phyloP scores from a whole-genome alignment of 2,797 vertebrate species.

The Centropyge bicolor region DNA sequence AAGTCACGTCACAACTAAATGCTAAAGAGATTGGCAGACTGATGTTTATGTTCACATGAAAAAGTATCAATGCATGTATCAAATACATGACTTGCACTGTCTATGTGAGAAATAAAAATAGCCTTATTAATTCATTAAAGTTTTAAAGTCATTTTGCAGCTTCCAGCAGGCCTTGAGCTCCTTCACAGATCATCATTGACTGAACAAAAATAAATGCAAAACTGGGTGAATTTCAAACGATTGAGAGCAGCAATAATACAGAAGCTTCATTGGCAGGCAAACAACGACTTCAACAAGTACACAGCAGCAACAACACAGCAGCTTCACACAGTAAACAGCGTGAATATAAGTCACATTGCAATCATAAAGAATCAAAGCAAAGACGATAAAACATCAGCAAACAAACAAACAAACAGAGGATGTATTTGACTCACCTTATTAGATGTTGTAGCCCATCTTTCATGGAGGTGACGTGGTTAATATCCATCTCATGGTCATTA shows the following conservation, averaged over 20 bases:
- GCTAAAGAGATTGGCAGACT: background rate
- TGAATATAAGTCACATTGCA: background rate
- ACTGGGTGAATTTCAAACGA: background rate
- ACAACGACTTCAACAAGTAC: background rate
- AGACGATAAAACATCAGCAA: background rate
- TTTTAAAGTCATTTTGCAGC: background rate
- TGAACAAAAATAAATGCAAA: background rate
- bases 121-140: background rate
- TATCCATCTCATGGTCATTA: background rate
- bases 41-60: background rate
- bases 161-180: background rate
- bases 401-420: background rate
- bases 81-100: background rate
- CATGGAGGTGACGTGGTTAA: background rate
- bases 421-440: background rate
- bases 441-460: background rate
- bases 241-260: background rate
- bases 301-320: background rate
- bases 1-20: background rate
- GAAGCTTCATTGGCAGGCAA: background rate
- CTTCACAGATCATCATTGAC: background rate
- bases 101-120: background rate
- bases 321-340: background rate
- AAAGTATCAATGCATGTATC: background rate
- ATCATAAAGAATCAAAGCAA: too few species aligned